phyloP scores from a whole-genome alignment of 2,113 vertebrate species.

The Cercocebus atys region DNA sequence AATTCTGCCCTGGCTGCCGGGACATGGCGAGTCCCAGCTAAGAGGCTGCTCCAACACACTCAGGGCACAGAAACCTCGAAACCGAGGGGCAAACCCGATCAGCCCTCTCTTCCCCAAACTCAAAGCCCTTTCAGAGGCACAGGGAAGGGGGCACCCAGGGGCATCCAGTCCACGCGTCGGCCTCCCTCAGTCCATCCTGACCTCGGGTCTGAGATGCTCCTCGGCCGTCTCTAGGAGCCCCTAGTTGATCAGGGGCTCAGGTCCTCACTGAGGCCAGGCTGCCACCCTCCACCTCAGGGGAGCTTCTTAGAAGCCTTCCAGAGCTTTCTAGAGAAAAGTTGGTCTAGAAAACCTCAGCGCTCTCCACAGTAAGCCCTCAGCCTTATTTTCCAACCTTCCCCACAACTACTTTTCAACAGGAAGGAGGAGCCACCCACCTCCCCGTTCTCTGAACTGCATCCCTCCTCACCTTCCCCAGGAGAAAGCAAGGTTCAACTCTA shows the following conservation, averaged over 20 bases:
- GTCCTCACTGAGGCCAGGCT: background rate
- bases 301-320: background rate
- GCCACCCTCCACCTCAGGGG: background rate
- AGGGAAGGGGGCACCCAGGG: accelerated
- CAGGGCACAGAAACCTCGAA: background rate
- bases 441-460: accelerated
- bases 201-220: slow-evolving; percentile 39
- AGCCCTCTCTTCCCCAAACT: background rate
- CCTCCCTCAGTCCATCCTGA: background rate
- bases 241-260: background rate
- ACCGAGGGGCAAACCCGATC: accelerated
- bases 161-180: background rate
- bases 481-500: background rate
- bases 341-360: background rate
- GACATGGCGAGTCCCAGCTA: too few relatives aligned
- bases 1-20: background rate
- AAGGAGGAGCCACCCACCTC: background rate
- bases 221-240: background rate
- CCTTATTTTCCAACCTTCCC: background rate
- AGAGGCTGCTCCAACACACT: background rate
- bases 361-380: background rate
- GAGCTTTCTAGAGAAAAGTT: background rate
- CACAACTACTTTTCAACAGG: background rate
- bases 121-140: background rate
- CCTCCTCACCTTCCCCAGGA: background rate